A percentile compares a stretch with the other conserved stretches of the same genome.
phyloP scores from a whole-genome alignment of 2,888 invertebrate species.

The Apamea sordens region DNA sequence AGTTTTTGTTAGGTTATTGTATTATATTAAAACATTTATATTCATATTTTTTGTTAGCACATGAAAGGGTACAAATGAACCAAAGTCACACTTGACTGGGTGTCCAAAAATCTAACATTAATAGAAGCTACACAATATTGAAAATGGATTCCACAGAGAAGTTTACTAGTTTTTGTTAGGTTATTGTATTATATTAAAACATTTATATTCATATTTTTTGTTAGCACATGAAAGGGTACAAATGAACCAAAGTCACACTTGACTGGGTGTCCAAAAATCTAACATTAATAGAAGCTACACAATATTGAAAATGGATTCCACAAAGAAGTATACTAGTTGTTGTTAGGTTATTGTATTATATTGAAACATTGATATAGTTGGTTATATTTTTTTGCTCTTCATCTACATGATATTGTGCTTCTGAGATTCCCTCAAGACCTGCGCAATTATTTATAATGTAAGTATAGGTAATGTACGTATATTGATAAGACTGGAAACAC shows the following conservation, averaged over 20 bases:
- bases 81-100: neutral
- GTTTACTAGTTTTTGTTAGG: neutral
- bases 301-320: neutral
- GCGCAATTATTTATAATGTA: constrained; percentile 5
- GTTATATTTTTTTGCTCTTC: constrained; percentile 8
- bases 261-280: neutral
- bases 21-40: too few species aligned
- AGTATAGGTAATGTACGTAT: neutral
- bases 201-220: neutral
- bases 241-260: neutral
- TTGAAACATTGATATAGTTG: neutral
- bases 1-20: too few species aligned
- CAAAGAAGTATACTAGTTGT: neutral
- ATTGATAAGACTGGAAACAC: constrained; percentile 2
- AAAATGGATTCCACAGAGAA: neutral
- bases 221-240: neutral
- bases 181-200: neutral
- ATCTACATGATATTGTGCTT: constrained; percentile 1
- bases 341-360: neutral
- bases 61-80: neutral
- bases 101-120: neutral
- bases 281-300: neutral
- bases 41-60: neutral
- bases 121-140: neutral
- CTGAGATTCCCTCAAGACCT: constrained; percentile 23